Evolutionary conservation across 1,140 invertebrate genomes (phyloP).

Genomic region (Macrobrachium nipponense): DNA sequence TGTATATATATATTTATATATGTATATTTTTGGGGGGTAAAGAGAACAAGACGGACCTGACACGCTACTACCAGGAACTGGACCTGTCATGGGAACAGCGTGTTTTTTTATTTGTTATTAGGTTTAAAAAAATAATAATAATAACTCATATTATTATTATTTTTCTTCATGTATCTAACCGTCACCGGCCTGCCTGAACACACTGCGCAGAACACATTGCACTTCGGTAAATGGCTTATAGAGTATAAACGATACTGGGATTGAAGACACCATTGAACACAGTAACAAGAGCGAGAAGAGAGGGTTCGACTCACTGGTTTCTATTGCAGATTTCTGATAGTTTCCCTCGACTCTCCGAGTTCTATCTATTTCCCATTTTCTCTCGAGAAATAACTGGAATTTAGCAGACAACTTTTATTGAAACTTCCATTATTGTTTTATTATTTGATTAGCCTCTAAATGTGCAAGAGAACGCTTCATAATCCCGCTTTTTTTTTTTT

Average conservation of each 20-base stretch:
- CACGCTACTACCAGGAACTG: conserved; percentile 51
- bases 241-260: conserved; percentile 37
- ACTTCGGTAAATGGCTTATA: conserved; percentile 40
- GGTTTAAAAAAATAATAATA: no score
- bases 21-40: no score
- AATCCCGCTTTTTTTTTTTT: no score
- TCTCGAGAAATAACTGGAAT: conserved; percentile 23
- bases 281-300: conserved; percentile 40
- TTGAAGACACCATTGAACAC: conserved; percentile 47
- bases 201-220: neutral
- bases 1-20: no score
- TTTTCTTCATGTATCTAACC: neutral
- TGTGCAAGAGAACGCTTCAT: no score
- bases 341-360: no score
- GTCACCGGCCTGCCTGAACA: neutral
- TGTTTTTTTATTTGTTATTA: neutral
- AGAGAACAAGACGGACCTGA: neutral
- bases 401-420: no score
- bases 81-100: conserved; percentile 50
- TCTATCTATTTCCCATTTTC: neutral
- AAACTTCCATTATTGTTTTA: no score
- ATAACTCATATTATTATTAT: no score
- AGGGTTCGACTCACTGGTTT: no score
- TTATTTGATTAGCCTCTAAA: no score
- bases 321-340: no score